Conservation (phyloP, 2,113 vertebrate species). For the Notarius quadriscutis region DNA sequence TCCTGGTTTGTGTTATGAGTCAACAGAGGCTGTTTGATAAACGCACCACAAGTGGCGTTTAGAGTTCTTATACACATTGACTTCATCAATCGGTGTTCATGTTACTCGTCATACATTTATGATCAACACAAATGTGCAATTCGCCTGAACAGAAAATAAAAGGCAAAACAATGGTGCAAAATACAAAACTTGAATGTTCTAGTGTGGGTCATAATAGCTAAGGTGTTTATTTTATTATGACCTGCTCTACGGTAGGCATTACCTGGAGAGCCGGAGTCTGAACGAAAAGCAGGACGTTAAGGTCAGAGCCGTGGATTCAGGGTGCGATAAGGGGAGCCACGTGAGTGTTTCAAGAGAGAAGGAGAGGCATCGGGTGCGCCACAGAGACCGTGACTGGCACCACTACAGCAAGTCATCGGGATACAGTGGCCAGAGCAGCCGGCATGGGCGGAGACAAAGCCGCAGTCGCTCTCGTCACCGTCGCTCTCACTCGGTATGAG, state of each 20-base stretch:
- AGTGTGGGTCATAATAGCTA: not conserved
- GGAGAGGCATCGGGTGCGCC: conserved; percentile 48
- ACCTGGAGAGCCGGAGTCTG: conserved; percentile 66
- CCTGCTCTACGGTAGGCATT: conserved; percentile 62
- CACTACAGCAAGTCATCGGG: conserved; percentile 95
- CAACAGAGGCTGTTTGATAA: conserved; percentile 9
- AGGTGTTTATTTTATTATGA: not conserved
- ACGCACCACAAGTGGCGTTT: not conserved
- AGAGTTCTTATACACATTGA: not conserved
- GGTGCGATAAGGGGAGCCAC: conserved; percentile 70
- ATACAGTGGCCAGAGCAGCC: conserved; percentile 79
- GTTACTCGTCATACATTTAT: not conserved
- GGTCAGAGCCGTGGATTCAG: conserved; percentile 77
- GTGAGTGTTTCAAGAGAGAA: conserved; percentile 53
- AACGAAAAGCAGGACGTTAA: conserved; percentile 77
- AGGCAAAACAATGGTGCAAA: not conserved
- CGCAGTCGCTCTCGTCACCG: conserved; percentile 71
- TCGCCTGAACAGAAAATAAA: not conserved
- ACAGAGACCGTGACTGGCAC: conserved; percentile 67
- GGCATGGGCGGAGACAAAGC: conserved; percentile 75
- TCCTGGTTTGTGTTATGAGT: not conserved
- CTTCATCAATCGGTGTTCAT: not conserved
- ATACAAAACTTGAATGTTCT: not conserved
- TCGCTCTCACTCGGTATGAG: conserved; percentile 86
- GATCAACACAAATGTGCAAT: not conserved